phyloP scores from a whole-genome alignment of 53 echinoderm and acorn worm genomes.

The Hippasteria phrygiana region DNA sequence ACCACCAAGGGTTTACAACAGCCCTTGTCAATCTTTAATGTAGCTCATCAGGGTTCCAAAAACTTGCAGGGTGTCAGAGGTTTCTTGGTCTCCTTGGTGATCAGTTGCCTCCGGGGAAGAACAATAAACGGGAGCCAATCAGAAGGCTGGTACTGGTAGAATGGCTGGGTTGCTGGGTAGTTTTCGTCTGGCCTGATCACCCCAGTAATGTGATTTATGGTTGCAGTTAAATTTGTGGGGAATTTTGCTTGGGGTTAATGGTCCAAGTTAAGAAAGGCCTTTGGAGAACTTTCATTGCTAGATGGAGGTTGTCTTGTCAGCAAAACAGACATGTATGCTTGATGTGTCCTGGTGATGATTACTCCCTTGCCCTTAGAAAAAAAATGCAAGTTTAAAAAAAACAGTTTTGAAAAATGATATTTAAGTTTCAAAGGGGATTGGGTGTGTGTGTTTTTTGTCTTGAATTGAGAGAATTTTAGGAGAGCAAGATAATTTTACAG shows the following conservation, averaged over 20 bases:
- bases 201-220: conserved; percentile 26
- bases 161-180: not conserved
- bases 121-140: conserved; percentile 35
- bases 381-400: too few species aligned
- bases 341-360: too few species aligned
- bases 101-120: not conserved
- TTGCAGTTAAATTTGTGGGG: conserved; percentile 3
- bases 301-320: conserved; percentile 11
- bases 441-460: too few species aligned
- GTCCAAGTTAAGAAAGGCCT: not conserved
- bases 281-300: not conserved
- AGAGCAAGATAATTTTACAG: too few species aligned
- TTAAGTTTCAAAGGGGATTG: too few species aligned
- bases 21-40: too few species aligned
- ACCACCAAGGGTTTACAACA: too few species aligned
- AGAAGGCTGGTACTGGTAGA: not conserved
- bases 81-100: not conserved
- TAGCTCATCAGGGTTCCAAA: too few species aligned
- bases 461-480: too few species aligned
- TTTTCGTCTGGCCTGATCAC: not conserved
- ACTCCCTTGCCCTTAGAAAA: too few species aligned
- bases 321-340: conserved; percentile 2
- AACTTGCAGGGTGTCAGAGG: conserved; percentile 12
- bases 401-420: too few species aligned
- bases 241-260: not conserved